Conservation (phyloP, 2,888 invertebrate genomes). For the Diachrysia chrysitis region DNA sequence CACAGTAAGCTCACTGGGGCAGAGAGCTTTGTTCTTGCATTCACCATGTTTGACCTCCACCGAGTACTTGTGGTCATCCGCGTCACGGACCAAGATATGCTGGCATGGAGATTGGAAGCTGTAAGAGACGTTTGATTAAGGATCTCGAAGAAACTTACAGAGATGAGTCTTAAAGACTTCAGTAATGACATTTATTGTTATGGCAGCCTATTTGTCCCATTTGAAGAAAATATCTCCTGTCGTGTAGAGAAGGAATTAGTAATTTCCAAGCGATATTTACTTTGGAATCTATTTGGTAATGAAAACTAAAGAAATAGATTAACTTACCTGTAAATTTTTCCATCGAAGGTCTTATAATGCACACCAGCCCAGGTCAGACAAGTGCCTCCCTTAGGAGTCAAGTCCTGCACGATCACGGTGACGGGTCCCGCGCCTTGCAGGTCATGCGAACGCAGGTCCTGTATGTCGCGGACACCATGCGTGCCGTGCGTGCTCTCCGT, state of each 20-base stretch:
- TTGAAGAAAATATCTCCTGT: no score
- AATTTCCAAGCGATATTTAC: no score
- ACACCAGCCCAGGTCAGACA: slow-evolving; percentile 95
- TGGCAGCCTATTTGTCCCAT: no score
- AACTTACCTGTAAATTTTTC: slow-evolving; percentile 91
- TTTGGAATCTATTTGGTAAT: no score
- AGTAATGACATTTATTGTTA: no score
- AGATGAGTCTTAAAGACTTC: no score
- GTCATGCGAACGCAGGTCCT: slow-evolving; percentile 12
- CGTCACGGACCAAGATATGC: slow-evolving; percentile 92
- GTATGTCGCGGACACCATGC: slow-evolving; percentile 3
- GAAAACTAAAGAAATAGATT: neutral
- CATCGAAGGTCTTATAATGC: slow-evolving; percentile 96
- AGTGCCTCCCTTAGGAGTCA: slow-evolving; percentile 90
- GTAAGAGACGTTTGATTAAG: slow-evolving; percentile 23
- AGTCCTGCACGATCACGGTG: slow-evolving; percentile 75
- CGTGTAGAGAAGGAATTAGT: no score
- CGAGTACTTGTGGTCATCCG: slow-evolving; percentile 91
- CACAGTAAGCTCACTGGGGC: slow-evolving; percentile 87
- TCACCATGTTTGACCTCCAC: slow-evolving; percentile 90
- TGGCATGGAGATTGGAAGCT: slow-evolving; percentile 94
- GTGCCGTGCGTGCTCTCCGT: slow-evolving; percentile 41
- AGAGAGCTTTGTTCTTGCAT: slow-evolving; percentile 68
- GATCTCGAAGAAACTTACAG: no score
- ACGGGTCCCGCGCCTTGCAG: slow-evolving; percentile 50